phyloP scores from a whole-genome alignment of 2,113 vertebrate genomes.

The Tonatia bakeri region DNA sequence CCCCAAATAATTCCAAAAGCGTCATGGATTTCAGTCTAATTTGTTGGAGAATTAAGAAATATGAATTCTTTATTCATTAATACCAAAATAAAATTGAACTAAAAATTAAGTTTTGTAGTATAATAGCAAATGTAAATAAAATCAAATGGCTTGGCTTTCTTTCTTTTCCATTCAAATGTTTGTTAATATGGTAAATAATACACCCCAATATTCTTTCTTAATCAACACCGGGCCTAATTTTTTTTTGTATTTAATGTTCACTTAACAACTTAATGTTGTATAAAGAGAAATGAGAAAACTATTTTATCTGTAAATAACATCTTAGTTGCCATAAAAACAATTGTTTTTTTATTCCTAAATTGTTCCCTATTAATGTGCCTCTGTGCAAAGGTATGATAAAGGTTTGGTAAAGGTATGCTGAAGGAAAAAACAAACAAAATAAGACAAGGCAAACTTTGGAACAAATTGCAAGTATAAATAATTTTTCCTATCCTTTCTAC shows the following conservation, averaged over 20 bases:
- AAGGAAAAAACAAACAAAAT: background rate
- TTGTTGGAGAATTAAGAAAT: background rate
- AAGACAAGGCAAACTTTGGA: background rate
- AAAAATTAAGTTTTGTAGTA: background rate
- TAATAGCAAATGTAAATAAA: background rate
- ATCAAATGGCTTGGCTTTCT: background rate
- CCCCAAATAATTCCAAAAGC: background rate
- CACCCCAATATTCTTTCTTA: background rate
- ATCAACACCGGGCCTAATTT: background rate
- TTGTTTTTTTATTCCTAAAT: background rate
- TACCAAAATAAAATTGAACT: background rate
- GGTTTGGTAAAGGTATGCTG: background rate
- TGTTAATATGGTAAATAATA: background rate
- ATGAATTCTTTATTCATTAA: background rate
- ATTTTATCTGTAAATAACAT: background rate
- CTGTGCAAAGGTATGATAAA: background rate
- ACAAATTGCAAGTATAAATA: background rate
- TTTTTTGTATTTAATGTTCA: background rate
- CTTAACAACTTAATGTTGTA: background rate
- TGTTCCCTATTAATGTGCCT: background rate
- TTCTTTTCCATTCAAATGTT: background rate
- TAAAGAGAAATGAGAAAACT: background rate
- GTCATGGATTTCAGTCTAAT: background rate
- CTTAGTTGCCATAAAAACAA: background rate
- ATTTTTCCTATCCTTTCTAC: background rate